A percentile compares a stretch with the other conserved stretches of the same genome.
phyloP scores from a whole-genome alignment of 2,113 vertebrate genomes.

The Pogonocichla stellata region DNA sequence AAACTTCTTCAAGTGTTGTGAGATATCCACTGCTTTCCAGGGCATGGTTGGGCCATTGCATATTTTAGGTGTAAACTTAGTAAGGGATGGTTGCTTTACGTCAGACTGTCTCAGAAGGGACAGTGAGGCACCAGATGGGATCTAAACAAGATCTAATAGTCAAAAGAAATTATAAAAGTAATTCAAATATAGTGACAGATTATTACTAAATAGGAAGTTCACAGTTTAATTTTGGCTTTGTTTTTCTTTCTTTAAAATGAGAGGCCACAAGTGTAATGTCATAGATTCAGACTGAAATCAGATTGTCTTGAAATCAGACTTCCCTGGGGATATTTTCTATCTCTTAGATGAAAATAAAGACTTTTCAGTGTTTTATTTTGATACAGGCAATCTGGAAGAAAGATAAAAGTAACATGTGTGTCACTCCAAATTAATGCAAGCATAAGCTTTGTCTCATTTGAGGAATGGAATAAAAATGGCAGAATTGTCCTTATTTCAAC shows the following conservation, averaged over 20 bases:
- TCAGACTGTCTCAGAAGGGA: not conserved
- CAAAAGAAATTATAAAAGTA: not conserved
- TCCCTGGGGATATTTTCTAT: not conserved
- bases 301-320: not conserved
- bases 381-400: not conserved
- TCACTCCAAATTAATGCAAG: not conserved
- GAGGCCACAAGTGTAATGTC: not conserved
- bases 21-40: not conserved
- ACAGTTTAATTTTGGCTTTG: not conserved
- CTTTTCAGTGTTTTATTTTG: not conserved
- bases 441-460: not conserved
- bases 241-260: not conserved
- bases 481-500: not conserved
- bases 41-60: accelerated
- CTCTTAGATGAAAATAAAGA: not conserved
- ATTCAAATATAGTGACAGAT: not conserved
- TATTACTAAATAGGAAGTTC: not conserved
- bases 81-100: not conserved
- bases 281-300: not conserved
- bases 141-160: not conserved
- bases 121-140: not conserved
- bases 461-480: not conserved
- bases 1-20: not conserved
- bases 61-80: not conserved
- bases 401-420: not conserved